Evolutionary conservation across 2,113 vertebrate genomes (phyloP).

Genomic region (Pogonocichla stellata): DNA sequence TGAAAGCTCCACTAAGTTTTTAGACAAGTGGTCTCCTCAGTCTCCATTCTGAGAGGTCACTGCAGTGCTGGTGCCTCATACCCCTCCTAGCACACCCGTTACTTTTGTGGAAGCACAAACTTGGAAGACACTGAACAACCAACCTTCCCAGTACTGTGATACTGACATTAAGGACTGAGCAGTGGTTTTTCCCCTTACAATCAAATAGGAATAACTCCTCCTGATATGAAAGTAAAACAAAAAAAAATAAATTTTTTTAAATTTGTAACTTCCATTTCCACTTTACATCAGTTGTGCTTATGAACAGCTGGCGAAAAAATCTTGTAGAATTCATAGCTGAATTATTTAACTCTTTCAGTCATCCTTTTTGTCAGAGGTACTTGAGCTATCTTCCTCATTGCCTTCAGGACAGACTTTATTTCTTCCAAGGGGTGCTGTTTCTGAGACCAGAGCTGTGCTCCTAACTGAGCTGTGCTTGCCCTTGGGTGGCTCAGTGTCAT

Average conservation of each 20-base stretch:
- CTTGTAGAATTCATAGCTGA: neutral
- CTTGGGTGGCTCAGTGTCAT: neutral
- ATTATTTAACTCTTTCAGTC: constrained; percentile 75
- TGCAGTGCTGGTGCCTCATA: neutral
- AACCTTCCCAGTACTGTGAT: neutral
- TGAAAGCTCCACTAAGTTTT: neutral
- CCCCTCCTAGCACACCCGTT: neutral
- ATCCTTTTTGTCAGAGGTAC: constrained; percentile 92
- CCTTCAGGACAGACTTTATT: constrained; percentile 65
- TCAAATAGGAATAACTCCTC: neutral
- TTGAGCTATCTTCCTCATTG: constrained; percentile 70
- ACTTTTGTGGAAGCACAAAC: neutral
- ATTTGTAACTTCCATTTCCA: neutral
- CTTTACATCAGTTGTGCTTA: neutral
- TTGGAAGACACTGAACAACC: neutral
- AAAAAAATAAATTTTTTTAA: neutral
- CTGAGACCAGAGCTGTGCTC: neutral
- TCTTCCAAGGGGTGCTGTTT: neutral
- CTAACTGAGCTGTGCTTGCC: neutral
- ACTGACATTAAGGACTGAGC: neutral
- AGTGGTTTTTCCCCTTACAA: neutral
- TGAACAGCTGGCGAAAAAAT: neutral
- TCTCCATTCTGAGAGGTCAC: neutral
- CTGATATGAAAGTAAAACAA: neutral
- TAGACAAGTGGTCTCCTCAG: neutral